Base-by-base conservation (phyloP, 1,140 invertebrate genomes). In the Copidosoma floridanum region DNA sequence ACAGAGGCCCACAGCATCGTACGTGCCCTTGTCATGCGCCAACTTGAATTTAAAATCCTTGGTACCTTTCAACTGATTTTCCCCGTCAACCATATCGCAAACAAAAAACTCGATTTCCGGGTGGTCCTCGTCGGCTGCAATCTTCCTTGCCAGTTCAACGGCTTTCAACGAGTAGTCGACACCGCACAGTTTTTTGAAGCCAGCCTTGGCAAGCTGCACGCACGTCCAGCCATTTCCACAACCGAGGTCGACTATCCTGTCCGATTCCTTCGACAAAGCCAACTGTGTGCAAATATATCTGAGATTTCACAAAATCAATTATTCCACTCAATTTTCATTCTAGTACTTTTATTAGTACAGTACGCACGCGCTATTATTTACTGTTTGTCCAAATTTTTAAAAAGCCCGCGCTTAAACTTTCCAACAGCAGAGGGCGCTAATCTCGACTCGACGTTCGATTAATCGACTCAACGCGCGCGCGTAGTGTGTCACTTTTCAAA, bases 141-240 rank as follows among this genome's bases (percentile, higher is more conserved):
- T 82, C 65, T 84, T 81, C 57, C 81, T 76, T 0, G 94, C 89
- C 43, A 97, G 76, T 35, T 86, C 79, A 12, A 97, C 85, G 1
- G 92, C 93, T 65, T 87, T 85, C 44, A 82, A 68, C 1, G 89
- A 93, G 71, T 96, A 97, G 81, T 97, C 94, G 1, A 95, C 80
- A 0, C 94, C 94, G 1, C 82, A 81, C 11, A 97, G 73, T 68
- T 91, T 84, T 5, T 70, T 83, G 73, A 88, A 97, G 2, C 88
- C 90, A 74, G 88, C 83, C 56, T 85, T 82, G 0, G 85, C 88
- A 68, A 97, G 71, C 72, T 91, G 87, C 14, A 92, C 78, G 2
- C 96, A 78, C 46, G 92, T 84, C 80, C 90, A 89, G 16, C 93
- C 95, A 81, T 98, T 98, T 2, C 95, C 95, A 76, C 92, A 95